Base-by-base conservation (phyloP, 2,888 invertebrate species). In the Pterostichus niger region DNA sequence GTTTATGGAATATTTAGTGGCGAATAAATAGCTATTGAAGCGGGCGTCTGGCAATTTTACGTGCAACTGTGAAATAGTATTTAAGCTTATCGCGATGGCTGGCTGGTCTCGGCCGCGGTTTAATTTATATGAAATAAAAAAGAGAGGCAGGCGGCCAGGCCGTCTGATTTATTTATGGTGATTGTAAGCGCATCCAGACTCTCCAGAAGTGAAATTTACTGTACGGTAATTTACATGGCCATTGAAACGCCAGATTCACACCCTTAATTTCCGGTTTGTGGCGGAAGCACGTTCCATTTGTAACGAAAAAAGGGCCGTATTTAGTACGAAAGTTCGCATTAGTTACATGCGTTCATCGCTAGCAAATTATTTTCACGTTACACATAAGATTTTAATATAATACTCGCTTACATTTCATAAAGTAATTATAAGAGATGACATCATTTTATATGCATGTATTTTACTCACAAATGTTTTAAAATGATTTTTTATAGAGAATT, bases 231-330 rank as follows among this genome's bases (percentile, higher is more conserved):
- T 82, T 82, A 56, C 82, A 82, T 73, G 59, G 75, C 73, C 75
- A 56, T 75, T 73, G 73, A 75, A 82, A 82, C 75, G 82, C 82
- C 82, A 82, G 82, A 82, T 82, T 82, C 82, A 82, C 82, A 44
- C 82, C 82, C 82, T 82, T 82, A 73, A 82, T 82, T 82, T 82
- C 82, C 82, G 82, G 49, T 80, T 33, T 68, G 68, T 15, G 68
- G 68, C 59, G 61, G 75, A 75, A 52, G 24, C 33, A 75, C 52
- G 75, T 75, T 75, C 75, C 75, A 75, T 75, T 75, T 75, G 49
- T 49, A 75, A 75, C 52, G 49, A 75, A 59, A 64, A 64, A 75
- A 75, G 75, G 75, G 49, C 49, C 52, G 75, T 75, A 52, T 75
- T 75, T 52, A 56, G 56, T 49, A 17, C 9, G 56, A 13, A 56